phyloP scores from a whole-genome alignment of 2,888 invertebrate species.

The Mythimna lalbum region DNA sequence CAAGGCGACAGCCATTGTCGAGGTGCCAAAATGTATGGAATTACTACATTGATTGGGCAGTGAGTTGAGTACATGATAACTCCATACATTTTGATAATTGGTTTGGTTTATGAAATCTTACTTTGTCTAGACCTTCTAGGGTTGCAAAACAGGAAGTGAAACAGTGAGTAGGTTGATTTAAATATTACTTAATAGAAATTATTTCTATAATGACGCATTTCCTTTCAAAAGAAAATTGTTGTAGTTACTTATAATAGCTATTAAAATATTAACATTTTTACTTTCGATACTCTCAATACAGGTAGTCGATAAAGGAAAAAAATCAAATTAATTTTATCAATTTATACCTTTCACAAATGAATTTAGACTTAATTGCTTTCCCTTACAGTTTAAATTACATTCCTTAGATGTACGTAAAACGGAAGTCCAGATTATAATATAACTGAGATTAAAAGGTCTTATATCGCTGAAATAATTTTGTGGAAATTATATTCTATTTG shows the following conservation, averaged over 20 bases:
- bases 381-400: slow-evolving; percentile 55
- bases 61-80: no score
- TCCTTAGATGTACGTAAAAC: slow-evolving; percentile 63
- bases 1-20: no score
- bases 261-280: slow-evolving; percentile 42
- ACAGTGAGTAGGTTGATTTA: background rate
- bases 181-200: background rate
- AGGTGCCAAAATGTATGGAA: no score
- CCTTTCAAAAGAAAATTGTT: slow-evolving; percentile 16
- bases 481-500: slow-evolving; percentile 71
- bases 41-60: no score
- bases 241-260: slow-evolving; percentile 11
- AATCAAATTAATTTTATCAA: slow-evolving; percentile 23
- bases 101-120: no score
- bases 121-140: no score
- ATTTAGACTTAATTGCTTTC: slow-evolving; percentile 56
- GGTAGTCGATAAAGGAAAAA: slow-evolving; percentile 41
- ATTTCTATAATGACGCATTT: slow-evolving; percentile 13
- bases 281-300: slow-evolving; percentile 43
- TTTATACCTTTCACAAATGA: slow-evolving; percentile 41
- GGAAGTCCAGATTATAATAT: slow-evolving; percentile 74
- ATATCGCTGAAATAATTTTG: slow-evolving; percentile 35
- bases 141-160: no score
- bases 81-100: no score
- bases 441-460: slow-evolving; percentile 50